Conservation (phyloP, 2,797 vertebrate species). For the Ispidina picta region DNA sequence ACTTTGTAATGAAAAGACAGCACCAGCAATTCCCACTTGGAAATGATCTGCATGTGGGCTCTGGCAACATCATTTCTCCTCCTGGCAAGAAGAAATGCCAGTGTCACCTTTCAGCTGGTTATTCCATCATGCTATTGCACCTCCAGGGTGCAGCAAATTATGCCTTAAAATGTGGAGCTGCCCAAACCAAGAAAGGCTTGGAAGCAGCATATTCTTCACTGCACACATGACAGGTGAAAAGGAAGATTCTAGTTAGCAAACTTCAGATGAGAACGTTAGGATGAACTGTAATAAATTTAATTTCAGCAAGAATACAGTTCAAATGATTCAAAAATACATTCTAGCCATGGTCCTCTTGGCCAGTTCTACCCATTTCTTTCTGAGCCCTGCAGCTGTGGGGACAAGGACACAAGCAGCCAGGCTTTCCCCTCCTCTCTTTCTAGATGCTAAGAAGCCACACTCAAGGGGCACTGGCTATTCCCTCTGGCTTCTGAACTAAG, state of each 20-base stretch:
- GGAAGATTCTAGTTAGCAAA: not conserved
- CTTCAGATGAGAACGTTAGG: not conserved
- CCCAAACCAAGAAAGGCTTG: not conserved
- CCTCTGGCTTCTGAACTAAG: constrained; percentile 25
- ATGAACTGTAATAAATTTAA: not conserved
- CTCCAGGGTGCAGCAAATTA: not conserved
- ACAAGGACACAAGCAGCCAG: constrained; percentile 37
- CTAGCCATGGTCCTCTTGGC: not conserved
- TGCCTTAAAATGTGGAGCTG: not conserved
- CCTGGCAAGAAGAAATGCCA: not conserved
- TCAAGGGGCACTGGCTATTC: not conserved
- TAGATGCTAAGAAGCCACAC: not conserved
- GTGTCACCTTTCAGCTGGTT: not conserved
- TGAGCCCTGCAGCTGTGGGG: constrained; percentile 18
- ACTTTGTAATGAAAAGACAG: not conserved
- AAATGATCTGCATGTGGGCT: not conserved
- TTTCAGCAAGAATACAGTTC: not conserved
- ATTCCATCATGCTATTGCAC: not conserved
- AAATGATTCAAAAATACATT: not conserved
- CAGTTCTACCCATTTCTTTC: not conserved
- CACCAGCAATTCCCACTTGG: not conserved
- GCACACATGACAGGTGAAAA: not conserved
- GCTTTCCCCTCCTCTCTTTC: constrained; percentile 15
- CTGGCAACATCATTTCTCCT: not conserved
- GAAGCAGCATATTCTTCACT: not conserved